Evolutionary conservation across 2,888 invertebrate genomes (phyloP).

Genomic region (Hypomecis atomaria): DNA sequence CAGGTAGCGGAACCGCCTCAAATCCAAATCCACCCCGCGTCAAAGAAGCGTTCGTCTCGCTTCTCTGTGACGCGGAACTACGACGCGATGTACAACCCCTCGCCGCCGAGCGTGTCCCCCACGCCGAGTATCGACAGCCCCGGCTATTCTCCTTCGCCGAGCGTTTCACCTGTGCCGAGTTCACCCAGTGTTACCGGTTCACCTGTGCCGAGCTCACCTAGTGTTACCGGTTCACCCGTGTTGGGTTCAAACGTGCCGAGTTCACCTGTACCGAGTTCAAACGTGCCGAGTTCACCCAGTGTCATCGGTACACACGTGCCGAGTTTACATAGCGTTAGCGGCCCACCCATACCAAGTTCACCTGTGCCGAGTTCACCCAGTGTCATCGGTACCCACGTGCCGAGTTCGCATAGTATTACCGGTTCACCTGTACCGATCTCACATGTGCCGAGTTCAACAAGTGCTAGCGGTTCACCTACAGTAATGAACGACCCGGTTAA

Average conservation of each 20-base stretch:
- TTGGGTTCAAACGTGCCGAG: not conserved
- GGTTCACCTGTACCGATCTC: not conserved
- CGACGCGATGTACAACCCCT: conserved; percentile 67
- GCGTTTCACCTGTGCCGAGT: conserved; percentile 25
- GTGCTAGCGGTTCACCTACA: not conserved
- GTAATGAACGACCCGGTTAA: not conserved
- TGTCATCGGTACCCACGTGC: not conserved
- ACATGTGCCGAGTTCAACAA: not conserved
- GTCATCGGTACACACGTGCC: not conserved
- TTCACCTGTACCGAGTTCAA: not conserved
- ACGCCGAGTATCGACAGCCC: conserved; percentile 34
- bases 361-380: not conserved
- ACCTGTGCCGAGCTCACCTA: not conserved
- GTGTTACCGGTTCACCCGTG: not conserved
- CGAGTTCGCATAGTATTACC: too few species aligned
- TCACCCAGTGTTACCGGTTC: not conserved
- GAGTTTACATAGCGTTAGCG: not conserved
- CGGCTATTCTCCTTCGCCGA: conserved; percentile 27
- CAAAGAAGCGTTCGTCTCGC: conserved; percentile 76
- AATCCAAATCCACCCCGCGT: conserved; percentile 84
- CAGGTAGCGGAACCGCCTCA: conserved; percentile 76
- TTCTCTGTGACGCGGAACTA: conserved; percentile 80
- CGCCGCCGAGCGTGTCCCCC: conserved; percentile 48
- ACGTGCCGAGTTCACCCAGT: not conserved
- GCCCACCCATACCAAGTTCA: not conserved